Base-by-base conservation (phyloP, 2,113 vertebrate species). In the Nothobranchius kuhntae region DNA sequence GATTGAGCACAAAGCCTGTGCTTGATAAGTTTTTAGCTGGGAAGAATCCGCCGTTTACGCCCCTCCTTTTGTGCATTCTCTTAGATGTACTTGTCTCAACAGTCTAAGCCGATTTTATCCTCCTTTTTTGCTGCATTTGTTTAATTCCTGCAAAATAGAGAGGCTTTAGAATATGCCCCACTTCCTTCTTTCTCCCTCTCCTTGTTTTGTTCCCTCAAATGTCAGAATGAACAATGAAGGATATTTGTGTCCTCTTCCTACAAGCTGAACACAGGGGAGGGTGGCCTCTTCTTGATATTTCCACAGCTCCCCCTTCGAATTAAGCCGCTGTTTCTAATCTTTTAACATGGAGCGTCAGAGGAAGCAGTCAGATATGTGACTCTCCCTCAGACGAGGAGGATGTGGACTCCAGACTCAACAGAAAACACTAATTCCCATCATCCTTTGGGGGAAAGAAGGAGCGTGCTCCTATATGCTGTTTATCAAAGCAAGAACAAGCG, bases 51-150 rank as follows among this genome's bases (percentile, higher is more conserved):
- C 69, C 81, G 57, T 89, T 91, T 91, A 90, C 90, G 90, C 84
- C 86, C 90, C 76, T 88, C 86, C 90, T 90, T 88, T 91, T 90
- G 87, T 91, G 85, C 80, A 77, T 90, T 89, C 90, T 91, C 86
- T 85, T 90, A 89, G 83, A 89, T 85, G 89, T 82, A 87, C 86
- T 91, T 90, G 90, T 91, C 90, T 89, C 90, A 88, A 72, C 89
- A 91, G 90, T 91, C 90, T 91, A 91, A 91, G 87, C 90, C 84
- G 89, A 87, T 90, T 89, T 84, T 83, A 89, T 87, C 88, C 85
- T 79, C 83, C 80, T 75, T 26, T 62, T 61, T 75, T 83, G 86
- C 84, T 87, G 78, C 79, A 59, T 84, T 86, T 89, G 86, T 89
- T 90, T 90, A 90, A 91, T 89, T 91, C 90, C 87, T 83, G 54